Base-by-base conservation (phyloP, 2,113 vertebrate genomes). In the Leptobrachium ailaonicum region DNA sequence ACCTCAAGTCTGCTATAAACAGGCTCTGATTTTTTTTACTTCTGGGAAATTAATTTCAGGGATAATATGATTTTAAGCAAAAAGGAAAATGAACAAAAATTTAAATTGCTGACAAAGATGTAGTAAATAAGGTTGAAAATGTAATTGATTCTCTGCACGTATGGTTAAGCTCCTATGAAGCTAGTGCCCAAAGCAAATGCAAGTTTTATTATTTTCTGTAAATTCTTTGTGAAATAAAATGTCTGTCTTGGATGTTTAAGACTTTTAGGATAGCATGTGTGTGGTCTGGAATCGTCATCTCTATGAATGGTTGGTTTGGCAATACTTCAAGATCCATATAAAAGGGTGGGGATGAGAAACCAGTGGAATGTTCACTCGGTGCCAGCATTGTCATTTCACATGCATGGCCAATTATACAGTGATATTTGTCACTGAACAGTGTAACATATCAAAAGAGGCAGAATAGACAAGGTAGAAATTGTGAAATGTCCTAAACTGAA, bases 401-500 rank as follows among this genome's bases (percentile, higher is more conserved):
- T 13, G 10, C 11, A 2, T 78, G 54, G 43, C 67, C 67, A 69
- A 56, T n/a, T 68, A 64, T 63, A 73, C 54, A 32, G 63, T 58
- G 62, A 62, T 80, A 73, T 71, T 53, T 66, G 62, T 73, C 20
- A 7, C 2, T 42, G 47, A 47, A 20, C 41, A 58, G 76, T 20
- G 20, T 54, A 74, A 42, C 45, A 41, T 68, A 14, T 75, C 64
- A 41, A 60, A 42, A 7, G 32, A 7, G 32, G 40, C 79, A 68
- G 53, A 62, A 74, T 41, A 42, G 66, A 68, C 11, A 64, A 11
- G 41, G 47, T 50, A 5, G 47, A 50, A 5, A 8, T 50, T 50
- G 66, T n/a, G 8, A 81, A 81, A 50, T 62, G 53, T 64, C 41
- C 13, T 75, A 81, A 42, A 68, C 69, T 45, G 13, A n/a, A 50